These are phyloP conservation scores for Archips xylosteana DNA, from an alignment of 2,888 invertebrate genomes.

Conservation along the genomic window DNA sequence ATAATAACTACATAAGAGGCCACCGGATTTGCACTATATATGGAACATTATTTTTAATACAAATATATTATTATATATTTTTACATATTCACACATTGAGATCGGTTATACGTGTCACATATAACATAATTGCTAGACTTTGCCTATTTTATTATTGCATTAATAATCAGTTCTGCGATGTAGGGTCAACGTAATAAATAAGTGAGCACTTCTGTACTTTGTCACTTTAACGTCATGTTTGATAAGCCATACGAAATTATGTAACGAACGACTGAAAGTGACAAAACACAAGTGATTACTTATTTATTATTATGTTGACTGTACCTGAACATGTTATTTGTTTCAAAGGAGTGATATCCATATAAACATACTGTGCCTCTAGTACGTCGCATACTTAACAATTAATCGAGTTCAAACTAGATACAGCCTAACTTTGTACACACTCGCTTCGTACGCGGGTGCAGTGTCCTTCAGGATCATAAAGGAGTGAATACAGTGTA, in stretches of 20 bases:
- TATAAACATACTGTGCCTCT: not conserved
- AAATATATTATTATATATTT: not conserved
- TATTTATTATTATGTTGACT: not conserved
- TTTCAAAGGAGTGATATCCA: not conserved
- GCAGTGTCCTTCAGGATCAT: too few species aligned
- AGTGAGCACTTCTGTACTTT: too few species aligned
- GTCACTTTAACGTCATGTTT: too few species aligned
- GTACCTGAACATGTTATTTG: not conserved
- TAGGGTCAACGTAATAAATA: too few species aligned
- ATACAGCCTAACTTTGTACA: slow-evolving; percentile 3
- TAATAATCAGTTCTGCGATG: too few species aligned
- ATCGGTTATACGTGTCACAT: slow-evolving; percentile 4
- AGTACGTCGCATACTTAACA: not conserved
- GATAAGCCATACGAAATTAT: too few species aligned
- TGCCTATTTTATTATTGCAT: not conserved
- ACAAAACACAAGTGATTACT: too few species aligned
- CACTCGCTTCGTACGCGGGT: not conserved
- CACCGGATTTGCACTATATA: not conserved
- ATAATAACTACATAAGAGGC: not conserved
- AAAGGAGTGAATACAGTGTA: too few species aligned
- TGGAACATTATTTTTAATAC: not conserved
- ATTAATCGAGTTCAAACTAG: not conserved
- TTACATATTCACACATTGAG: slow-evolving; percentile 8
- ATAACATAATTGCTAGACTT: not conserved
- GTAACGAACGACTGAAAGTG: too few species aligned